phyloP scores from a whole-genome alignment of 2,113 vertebrate species.

The Clinocottus analis region DNA sequence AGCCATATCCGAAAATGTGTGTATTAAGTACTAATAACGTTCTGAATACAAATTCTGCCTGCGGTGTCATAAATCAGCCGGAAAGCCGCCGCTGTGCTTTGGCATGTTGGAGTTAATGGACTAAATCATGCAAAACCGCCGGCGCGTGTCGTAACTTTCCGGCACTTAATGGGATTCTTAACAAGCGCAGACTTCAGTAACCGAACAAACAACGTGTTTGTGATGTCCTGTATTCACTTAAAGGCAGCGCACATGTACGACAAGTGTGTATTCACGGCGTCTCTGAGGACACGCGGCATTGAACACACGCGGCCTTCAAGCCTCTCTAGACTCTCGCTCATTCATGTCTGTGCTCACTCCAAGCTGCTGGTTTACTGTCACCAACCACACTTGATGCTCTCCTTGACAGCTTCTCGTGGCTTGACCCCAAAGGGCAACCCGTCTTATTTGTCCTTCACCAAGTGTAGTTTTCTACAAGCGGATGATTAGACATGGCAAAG shows the following conservation, averaged over 20 bases:
- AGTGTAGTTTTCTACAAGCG: neutral
- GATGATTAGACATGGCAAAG: neutral
- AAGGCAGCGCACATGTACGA: neutral
- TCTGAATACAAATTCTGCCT: neutral
- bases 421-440: neutral
- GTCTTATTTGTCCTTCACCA: neutral
- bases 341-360: neutral
- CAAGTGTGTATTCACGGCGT: neutral
- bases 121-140: neutral
- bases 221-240: neutral
- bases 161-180: too few relatives aligned
- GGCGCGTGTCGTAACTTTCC: neutral
- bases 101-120: neutral
- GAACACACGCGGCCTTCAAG: neutral
- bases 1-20: neutral
- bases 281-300: neutral
- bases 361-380: constrained; percentile 5
- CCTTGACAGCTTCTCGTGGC: neutral
- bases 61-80: neutral
- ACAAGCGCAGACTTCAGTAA: neutral
- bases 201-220: neutral
- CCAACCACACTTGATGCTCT: neutral
- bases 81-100: neutral
- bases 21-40: neutral
- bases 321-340: neutral